Evolutionary conservation across 2,113 vertebrate species (phyloP).

Genomic region (Halcyon malimbica): DNA sequence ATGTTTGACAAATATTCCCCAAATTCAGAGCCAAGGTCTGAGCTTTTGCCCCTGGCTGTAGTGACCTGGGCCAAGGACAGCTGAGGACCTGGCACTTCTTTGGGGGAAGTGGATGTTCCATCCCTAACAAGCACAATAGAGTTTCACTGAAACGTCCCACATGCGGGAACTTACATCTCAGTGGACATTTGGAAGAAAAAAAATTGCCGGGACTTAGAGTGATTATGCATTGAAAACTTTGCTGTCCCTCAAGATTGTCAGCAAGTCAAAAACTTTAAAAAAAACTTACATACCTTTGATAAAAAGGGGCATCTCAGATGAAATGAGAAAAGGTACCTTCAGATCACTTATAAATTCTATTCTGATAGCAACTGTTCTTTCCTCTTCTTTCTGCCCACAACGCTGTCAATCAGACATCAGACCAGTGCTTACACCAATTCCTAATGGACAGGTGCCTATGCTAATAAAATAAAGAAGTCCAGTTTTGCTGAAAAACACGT

Average conservation of each 20-base stretch:
- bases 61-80: not conserved
- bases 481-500: not conserved
- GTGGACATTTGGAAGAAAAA: not conserved
- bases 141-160: not conserved
- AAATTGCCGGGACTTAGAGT: not conserved
- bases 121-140: not conserved
- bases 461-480: not conserved
- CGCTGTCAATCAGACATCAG: not conserved
- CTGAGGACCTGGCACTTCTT: not conserved
- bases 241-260: not conserved
- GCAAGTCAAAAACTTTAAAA: not conserved
- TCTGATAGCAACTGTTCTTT: not conserved
- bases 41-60: not conserved
- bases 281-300: not conserved
- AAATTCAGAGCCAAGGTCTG: not conserved
- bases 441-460: not conserved
- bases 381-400: not conserved
- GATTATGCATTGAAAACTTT: not conserved
- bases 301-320: not conserved
- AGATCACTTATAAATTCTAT: not conserved
- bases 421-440: not conserved
- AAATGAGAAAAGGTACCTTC: not conserved
- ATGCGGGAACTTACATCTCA: not conserved
- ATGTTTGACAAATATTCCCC: not conserved
- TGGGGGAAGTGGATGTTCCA: not conserved